phyloP scores from a whole-genome alignment of 2,888 invertebrate genomes.

The Podotricha telesiphe region DNA sequence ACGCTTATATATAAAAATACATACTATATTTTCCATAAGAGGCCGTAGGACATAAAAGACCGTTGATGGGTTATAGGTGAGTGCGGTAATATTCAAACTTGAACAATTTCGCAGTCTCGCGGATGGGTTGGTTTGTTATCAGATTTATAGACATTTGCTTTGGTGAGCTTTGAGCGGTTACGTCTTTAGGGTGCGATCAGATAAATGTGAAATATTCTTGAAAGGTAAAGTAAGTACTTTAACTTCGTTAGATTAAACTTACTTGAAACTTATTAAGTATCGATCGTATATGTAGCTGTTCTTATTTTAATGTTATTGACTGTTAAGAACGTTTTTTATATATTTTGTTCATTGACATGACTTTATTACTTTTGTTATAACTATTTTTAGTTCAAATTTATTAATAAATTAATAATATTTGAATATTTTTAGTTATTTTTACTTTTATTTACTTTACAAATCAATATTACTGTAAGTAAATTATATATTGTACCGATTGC shows the following conservation, averaged over 20 bases:
- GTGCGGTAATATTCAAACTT: constrained; percentile 29
- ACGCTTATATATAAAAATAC: neutral
- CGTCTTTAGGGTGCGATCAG: constrained; percentile 34
- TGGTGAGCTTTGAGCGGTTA: constrained; percentile 27
- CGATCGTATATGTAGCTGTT: neutral
- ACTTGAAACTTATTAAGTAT: constrained; percentile 1
- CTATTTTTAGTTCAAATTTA: no score
- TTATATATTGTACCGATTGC: neutral
- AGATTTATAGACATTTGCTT: constrained; percentile 35
- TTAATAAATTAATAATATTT: no score
- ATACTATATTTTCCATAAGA: neutral
- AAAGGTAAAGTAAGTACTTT: constrained; percentile 13
- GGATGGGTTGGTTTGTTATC: constrained; percentile 35
- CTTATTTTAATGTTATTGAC: no score
- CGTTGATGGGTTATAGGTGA: constrained; percentile 10
- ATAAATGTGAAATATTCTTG: constrained; percentile 23
- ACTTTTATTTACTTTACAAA: no score
- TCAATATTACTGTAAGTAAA: neutral
- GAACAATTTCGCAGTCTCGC: constrained; percentile 31
- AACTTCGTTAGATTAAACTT: constrained; percentile 12
- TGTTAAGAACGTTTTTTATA: no score
- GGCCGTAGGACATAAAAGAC: constrained; percentile 10
- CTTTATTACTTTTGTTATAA: no score
- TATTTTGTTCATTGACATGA: no score
- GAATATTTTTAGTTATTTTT: no score